These are phyloP conservation scores for Platygyra sinensis DNA, from an alignment of 64 coral and sea anemone genomes.

Conservation along the genomic window DNA sequence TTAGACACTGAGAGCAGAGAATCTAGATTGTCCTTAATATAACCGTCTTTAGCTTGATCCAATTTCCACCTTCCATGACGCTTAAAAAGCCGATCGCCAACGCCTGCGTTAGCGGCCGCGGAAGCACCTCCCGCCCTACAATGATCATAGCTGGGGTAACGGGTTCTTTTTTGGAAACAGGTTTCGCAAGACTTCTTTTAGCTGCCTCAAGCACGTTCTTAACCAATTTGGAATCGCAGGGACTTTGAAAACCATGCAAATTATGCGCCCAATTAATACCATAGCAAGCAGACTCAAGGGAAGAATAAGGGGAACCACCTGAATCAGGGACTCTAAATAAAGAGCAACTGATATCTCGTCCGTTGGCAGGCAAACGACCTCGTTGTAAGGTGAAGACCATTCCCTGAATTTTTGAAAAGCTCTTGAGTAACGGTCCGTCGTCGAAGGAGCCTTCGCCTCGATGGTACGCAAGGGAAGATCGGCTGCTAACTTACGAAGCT, in stretches of 20 bases:
- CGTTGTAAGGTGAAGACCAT: too few species aligned
- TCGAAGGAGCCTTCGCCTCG: constrained; percentile 26
- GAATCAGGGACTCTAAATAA: too few species aligned
- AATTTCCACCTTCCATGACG: constrained; percentile 20
- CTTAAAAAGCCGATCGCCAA: constrained; percentile 30
- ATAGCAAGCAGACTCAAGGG: not conserved
- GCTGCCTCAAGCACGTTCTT: constrained; percentile 6
- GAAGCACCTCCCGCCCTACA: too few species aligned
- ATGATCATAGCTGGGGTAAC: too few species aligned
- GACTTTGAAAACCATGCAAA: constrained; percentile 12
- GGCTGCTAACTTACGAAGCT: constrained; percentile 7
- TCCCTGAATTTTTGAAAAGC: too few species aligned
- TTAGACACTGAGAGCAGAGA: too few species aligned
- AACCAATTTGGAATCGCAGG: constrained; percentile 11
- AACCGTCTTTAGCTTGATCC: constrained; percentile 25
- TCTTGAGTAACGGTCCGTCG: too few species aligned
- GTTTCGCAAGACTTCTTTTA: too few species aligned
- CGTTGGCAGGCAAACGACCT: too few species aligned
- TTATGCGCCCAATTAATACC: not conserved
- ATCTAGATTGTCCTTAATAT: constrained; percentile 11
- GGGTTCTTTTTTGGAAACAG: too few species aligned
- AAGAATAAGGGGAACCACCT: constrained; percentile 25
- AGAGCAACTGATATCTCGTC: too few species aligned
- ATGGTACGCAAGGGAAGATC: constrained; percentile 22
- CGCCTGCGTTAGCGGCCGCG: too few species aligned